phyloP scores from a whole-genome alignment of 2,113 vertebrate genomes.

The Callipepla squamata region DNA sequence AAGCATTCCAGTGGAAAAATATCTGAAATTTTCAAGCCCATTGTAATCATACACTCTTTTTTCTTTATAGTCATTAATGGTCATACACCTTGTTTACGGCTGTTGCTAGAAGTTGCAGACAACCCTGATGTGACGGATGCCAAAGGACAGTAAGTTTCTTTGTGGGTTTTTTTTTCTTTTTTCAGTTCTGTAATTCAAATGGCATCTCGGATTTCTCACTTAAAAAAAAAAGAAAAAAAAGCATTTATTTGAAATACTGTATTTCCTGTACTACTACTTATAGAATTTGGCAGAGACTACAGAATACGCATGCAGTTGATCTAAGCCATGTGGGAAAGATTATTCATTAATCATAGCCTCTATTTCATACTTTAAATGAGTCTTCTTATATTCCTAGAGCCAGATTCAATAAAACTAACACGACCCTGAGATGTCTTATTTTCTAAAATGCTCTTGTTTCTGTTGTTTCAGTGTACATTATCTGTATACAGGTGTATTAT shows the following conservation, averaged over 20 bases:
- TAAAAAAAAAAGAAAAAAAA: not conserved
- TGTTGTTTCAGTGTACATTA: not conserved
- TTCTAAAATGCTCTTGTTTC: not conserved
- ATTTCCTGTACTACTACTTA: not conserved
- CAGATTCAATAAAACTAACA: not conserved
- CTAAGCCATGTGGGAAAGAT: not conserved
- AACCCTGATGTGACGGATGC: constrained; percentile 86
- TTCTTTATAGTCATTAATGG: constrained; percentile 90
- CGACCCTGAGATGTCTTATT: not conserved
- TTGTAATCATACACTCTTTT: not conserved
- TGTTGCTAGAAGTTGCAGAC: constrained; percentile 91
- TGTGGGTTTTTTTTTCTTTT: not conserved
- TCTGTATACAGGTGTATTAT: not conserved
- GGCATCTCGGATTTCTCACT: not conserved
- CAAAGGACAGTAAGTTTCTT: constrained; percentile 94
- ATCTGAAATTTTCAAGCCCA: not conserved
- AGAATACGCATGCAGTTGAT: not conserved
- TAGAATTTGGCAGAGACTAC: constrained; percentile 22
- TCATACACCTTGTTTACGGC: constrained; percentile 90
- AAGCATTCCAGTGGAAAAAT: not conserved
- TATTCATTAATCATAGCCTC: constrained; percentile 13
- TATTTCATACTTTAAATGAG: not conserved
- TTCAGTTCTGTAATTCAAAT: not conserved
- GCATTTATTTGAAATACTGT: not conserved
- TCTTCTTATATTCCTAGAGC: not conserved